These are phyloP conservation scores for Pocillopora verrucosa DNA, from an alignment of 64 coral and sea anemone genomes.

Conservation along the genomic window DNA sequence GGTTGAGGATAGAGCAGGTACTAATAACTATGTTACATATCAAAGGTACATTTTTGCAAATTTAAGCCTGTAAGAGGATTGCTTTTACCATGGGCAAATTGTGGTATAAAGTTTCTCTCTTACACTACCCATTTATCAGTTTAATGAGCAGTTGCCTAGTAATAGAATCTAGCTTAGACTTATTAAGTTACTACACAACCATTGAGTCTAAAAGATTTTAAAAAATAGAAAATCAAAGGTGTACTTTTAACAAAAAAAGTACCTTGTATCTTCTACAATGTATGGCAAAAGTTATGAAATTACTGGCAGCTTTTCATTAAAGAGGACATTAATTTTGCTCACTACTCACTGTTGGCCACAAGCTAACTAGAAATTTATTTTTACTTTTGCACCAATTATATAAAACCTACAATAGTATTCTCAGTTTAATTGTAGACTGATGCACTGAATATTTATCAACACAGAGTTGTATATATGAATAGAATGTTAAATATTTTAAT, in stretches of 20 bases:
- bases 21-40: neutral
- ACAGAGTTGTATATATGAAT: neutral
- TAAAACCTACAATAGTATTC: neutral
- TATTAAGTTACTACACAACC: too few relatives aligned
- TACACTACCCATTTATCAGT: neutral
- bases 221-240: too few relatives aligned
- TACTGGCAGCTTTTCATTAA: too few relatives aligned
- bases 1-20: neutral
- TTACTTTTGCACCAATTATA: neutral
- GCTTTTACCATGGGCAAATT: neutral
- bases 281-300: too few relatives aligned
- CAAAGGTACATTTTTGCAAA: neutral
- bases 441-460: neutral
- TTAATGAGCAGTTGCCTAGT: too few relatives aligned
- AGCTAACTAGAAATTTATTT: neutral
- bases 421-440: neutral
- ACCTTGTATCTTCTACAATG: too few relatives aligned
- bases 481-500: conserved; percentile 11
- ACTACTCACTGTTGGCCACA: neutral
- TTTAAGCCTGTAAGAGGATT: too few relatives aligned
- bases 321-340: too few relatives aligned
- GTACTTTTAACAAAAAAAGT: too few relatives aligned
- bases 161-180: too few relatives aligned
- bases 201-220: too few relatives aligned
- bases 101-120: neutral